Evolutionary conservation across 2,113 vertebrate genomes (phyloP), one percentile per base, ranked within the genome.

Genomic region (Macrotus californicus): DNA sequence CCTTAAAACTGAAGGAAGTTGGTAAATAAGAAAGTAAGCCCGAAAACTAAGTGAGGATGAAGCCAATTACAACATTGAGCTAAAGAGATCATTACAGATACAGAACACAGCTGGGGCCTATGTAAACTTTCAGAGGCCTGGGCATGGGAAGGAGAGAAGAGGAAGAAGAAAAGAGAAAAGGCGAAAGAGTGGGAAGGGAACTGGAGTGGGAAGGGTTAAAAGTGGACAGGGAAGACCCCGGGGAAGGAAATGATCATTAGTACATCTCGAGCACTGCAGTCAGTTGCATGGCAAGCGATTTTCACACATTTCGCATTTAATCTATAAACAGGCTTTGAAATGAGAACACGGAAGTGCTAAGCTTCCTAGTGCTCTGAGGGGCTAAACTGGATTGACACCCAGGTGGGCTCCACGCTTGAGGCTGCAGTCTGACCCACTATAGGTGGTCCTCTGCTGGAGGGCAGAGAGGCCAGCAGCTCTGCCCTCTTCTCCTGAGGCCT

Each of bases 11-110:
- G 61, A 91, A 93, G 80, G 64, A 73, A 82, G 79, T 73, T 89
- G 54, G 72, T 87, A 96, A 95, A 92, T 19, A 80, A 73, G 84
- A 95, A 92, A 36, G 48, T 31, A 96, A 90, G 24, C 29, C 41
- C 70, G 64, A 52, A 52, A 95, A 85, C 29, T 41, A 43, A 89
- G 79, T 61, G 56, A 80, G n/a, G 48, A 73, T 52, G 84, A 84
- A 83, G n/a, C 5, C 0, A 54, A 72, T 82, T 75, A 56, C 73
- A 90, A 77, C 26, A 87, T 0, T 19, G 70, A 91, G 26, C 19
- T 64, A 61, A 85, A 50, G 56, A 80, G 46, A 61, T 59, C 39
- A 56, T 77, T 56, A 61, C 10, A 85, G 84, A 52, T 19, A n/a
- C 6, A 2, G 2, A 0, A 18, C 56, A 29, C n/a, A 87, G 43